Percentiles rank a stretch among this genome's conserved stretches.
Evolutionary conservation across 2,888 invertebrate species (phyloP).

Genomic region (Phorcus lineatus): DNA sequence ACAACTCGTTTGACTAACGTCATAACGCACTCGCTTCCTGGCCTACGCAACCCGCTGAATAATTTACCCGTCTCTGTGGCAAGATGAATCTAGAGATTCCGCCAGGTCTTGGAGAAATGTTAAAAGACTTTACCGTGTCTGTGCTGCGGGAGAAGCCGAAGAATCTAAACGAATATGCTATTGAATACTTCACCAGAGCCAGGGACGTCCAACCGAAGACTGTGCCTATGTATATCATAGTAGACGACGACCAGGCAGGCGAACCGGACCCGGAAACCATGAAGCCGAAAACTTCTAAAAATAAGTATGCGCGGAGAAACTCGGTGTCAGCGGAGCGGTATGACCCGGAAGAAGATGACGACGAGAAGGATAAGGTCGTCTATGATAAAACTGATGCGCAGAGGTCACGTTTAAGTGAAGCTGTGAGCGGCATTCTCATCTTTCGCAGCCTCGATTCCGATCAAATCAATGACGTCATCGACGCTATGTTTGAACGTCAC

Average conservation of each 20-base stretch:
- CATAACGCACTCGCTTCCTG: not conserved
- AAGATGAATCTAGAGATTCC: constrained; percentile 72
- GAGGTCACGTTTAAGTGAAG: constrained; percentile 66
- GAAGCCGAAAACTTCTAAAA: constrained; percentile 55
- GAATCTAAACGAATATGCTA: constrained; percentile 73
- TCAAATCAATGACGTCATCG: constrained; percentile 74
- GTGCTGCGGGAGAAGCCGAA: constrained; percentile 69
- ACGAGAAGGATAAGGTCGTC: constrained; percentile 65
- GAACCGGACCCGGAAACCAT: constrained; percentile 70
- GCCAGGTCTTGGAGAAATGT: constrained; percentile 72
- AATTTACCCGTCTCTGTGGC: not conserved
- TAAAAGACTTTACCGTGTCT: constrained; percentile 74
- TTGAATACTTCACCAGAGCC: constrained; percentile 70
- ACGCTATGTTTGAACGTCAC: constrained; percentile 74
- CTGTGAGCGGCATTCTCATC: constrained; percentile 70
- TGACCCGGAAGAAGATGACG: constrained; percentile 73
- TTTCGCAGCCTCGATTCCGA: constrained; percentile 72
- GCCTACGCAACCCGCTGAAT: not conserved
- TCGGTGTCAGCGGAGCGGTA: constrained; percentile 73
- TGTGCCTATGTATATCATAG: constrained; percentile 75
- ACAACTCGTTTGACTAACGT: not conserved
- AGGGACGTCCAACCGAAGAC: constrained; percentile 64
- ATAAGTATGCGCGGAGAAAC: constrained; percentile 66
- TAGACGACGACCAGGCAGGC: constrained; percentile 70
- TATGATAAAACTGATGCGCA: constrained; percentile 74